Conservation (phyloP, 1,140 invertebrate genomes). For the Diorhabda carinulata region DNA sequence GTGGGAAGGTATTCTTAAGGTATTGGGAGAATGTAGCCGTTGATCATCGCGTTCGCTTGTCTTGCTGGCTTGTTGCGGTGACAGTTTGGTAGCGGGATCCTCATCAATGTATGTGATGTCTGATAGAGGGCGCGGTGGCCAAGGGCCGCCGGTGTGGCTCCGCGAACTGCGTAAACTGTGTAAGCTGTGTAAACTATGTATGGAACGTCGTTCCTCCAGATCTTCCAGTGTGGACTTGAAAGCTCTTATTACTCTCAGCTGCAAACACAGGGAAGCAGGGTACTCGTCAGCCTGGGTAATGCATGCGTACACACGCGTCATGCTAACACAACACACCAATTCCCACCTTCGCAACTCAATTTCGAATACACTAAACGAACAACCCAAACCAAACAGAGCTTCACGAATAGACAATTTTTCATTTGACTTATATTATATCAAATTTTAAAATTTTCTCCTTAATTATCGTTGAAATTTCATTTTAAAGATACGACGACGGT, state of each 20-base stretch:
- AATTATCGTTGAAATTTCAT: too few species aligned
- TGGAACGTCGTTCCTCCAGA: constrained; percentile 95
- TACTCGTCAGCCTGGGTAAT: constrained; percentile 44
- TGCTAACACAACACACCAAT: constrained; percentile 6
- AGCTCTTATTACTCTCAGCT: constrained; percentile 99
- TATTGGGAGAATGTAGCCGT: constrained; percentile 46
- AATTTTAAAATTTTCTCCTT: too few species aligned
- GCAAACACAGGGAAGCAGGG: constrained; percentile 67
- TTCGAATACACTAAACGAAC: not conserved
- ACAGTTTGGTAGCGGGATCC: constrained; percentile 63
- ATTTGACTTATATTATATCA: too few species aligned
- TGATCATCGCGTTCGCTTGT: constrained; percentile 51
- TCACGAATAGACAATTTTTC: not conserved
- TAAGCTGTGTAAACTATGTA: constrained; percentile 95
- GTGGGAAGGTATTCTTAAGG: constrained; percentile 44
- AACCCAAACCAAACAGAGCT: not conserved
- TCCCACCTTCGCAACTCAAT: not conserved
- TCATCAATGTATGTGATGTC: constrained; percentile 93
- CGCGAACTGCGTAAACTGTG: constrained; percentile 86
- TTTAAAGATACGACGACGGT: too few species aligned
- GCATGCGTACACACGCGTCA: constrained; percentile 29
- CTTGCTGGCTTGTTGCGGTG: constrained; percentile 53
- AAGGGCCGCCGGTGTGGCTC: constrained; percentile 68
- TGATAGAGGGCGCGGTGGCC: constrained; percentile 72
- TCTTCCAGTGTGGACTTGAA: constrained; percentile 99